phyloP scores from a whole-genome alignment of 2,888 invertebrate species.

The Drosophila formosana region DNA sequence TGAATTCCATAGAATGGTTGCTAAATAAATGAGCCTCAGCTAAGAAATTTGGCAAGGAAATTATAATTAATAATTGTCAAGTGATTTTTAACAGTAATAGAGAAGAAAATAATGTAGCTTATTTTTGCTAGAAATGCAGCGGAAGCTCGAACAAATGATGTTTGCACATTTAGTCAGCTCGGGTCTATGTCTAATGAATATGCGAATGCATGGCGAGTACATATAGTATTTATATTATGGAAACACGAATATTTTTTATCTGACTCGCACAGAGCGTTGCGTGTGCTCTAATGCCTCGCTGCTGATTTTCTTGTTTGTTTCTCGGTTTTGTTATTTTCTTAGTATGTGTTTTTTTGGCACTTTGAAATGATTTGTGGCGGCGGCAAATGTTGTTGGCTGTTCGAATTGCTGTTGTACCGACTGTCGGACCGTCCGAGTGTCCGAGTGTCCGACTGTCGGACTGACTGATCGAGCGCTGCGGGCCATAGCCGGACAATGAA shows the following conservation, averaged over 20 bases:
- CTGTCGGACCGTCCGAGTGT: slow-evolving; percentile 19
- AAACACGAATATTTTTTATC: slow-evolving; percentile 35
- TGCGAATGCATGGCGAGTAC: background rate
- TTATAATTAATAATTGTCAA: background rate
- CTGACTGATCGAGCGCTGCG: slow-evolving; percentile 39
- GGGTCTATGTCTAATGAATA: slow-evolving; percentile 10
- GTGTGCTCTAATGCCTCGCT: slow-evolving; percentile 64
- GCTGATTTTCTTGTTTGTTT: slow-evolving; percentile 29
- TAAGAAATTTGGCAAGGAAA: background rate
- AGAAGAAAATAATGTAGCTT: background rate
- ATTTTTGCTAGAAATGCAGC: slow-evolving; percentile 27
- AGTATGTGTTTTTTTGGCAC: slow-evolving; percentile 61
- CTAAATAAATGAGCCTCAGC: background rate
- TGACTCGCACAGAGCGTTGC: slow-evolving; percentile 36
- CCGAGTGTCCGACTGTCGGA: slow-evolving; percentile 30
- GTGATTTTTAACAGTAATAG: background rate
- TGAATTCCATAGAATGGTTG: background rate
- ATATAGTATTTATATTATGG: background rate
- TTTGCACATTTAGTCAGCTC: slow-evolving; percentile 39
- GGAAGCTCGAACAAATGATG: slow-evolving; percentile 39
- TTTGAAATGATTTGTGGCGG: slow-evolving; percentile 78
- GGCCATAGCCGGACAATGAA: slow-evolving; percentile 56
- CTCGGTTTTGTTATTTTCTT: slow-evolving; percentile 21
- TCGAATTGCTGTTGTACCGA: slow-evolving; percentile 41
- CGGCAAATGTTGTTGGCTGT: slow-evolving; percentile 65